Percentiles rank a stretch among this genome's conserved stretches.
Conservation (phyloP, 2,797 vertebrate species). For the Triplophysa yarkandensis region DNA sequence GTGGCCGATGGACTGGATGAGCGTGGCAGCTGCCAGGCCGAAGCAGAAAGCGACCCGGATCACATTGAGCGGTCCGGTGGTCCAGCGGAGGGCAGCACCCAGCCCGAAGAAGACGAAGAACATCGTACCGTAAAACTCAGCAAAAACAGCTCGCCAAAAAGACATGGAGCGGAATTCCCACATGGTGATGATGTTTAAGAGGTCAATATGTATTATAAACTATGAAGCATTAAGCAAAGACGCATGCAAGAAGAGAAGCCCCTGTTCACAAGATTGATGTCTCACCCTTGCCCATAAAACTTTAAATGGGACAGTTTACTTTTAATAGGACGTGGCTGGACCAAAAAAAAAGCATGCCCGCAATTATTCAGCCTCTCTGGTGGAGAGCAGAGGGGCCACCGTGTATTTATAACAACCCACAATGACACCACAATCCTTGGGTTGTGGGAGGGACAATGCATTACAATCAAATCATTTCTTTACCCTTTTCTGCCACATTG, state of each 20-base stretch:
- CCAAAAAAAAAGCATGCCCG: constrained; percentile 77
- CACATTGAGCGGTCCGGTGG: constrained; percentile 83
- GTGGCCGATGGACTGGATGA: constrained; percentile 90
- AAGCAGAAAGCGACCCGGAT: constrained; percentile 90
- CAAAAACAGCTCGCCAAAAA: constrained; percentile 95
- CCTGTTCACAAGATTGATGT: constrained; percentile 15
- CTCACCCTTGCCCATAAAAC: constrained; percentile 66
- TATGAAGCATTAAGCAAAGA: constrained; percentile 58
- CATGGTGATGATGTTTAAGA: constrained; percentile 76
- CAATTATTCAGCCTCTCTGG: constrained; percentile 79
- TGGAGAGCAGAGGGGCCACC: constrained; percentile 70
- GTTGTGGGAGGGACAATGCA: constrained; percentile 73
- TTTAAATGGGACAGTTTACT: constrained; percentile 69
- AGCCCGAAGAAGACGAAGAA: constrained; percentile 93
- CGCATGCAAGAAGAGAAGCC: constrained; percentile 47
- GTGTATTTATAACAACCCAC: constrained; percentile 78
- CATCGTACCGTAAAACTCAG: constrained; percentile 82
- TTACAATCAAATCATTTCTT: constrained; percentile 63
- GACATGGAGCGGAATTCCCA: constrained; percentile 93
- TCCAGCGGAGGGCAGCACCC: constrained; percentile 89
- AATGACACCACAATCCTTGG: constrained; percentile 60
- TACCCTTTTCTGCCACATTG: constrained; percentile 67
- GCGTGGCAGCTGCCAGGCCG: constrained; percentile 87
- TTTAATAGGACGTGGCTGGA: constrained; percentile 70
- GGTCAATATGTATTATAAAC: constrained; percentile 44